Percentiles rank a stretch among this genome's conserved stretches.
Conservation (phyloP, 2,797 vertebrate genomes). For the Cichlasoma orientale region DNA sequence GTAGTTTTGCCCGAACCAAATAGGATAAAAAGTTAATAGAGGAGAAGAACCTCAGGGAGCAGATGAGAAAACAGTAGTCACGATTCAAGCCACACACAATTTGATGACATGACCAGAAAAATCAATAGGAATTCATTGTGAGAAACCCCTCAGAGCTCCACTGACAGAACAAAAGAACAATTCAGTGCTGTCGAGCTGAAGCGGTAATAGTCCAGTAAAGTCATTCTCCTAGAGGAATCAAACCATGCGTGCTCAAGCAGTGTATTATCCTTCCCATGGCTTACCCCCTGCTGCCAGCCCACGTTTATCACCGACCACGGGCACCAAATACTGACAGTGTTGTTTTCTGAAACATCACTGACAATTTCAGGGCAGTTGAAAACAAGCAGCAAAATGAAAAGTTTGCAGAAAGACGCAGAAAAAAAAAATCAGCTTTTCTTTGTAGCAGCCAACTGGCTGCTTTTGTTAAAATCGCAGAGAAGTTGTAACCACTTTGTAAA, state of each 20-base stretch:
- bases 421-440: slow-evolving; percentile 12
- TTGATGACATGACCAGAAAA: slow-evolving; percentile 73
- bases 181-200: slow-evolving; percentile 48
- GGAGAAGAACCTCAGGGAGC: slow-evolving; percentile 54
- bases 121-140: slow-evolving; percentile 76
- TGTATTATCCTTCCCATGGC: slow-evolving; percentile 54
- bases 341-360: slow-evolving; percentile 46
- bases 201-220: slow-evolving; percentile 62
- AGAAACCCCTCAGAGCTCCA: slow-evolving; percentile 57
- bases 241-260: slow-evolving; percentile 54
- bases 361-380: slow-evolving; percentile 29
- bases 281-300: slow-evolving; percentile 7
- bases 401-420: slow-evolving; percentile 13
- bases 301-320: slow-evolving; percentile 16
- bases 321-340: slow-evolving; percentile 30
- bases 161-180: slow-evolving; percentile 69
- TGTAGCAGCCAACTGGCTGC: slow-evolving; percentile 4
- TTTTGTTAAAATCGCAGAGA: slow-evolving; percentile 30
- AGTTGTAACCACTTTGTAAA: slow-evolving; percentile 28
- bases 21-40: slow-evolving; percentile 63
- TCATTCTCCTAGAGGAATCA: slow-evolving; percentile 67
- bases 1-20: slow-evolving; percentile 49
- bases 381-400: slow-evolving; percentile 34
- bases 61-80: slow-evolving; percentile 67
- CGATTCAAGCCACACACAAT: slow-evolving; percentile 66